phyloP scores from a whole-genome alignment of 2,888 invertebrate genomes.

The Asteroscopus sphinx region DNA sequence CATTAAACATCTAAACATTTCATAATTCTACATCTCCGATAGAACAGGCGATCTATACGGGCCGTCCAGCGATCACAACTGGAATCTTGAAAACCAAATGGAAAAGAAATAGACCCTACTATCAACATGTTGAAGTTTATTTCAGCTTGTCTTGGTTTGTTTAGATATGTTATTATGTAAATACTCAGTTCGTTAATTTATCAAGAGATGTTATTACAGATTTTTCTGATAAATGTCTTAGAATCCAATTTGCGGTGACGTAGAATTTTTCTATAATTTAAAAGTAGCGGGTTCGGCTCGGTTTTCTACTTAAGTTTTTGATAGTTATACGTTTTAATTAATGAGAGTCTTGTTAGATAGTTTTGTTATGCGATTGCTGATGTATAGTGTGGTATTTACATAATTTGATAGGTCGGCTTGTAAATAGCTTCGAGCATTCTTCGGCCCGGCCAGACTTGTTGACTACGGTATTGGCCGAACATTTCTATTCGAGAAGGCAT shows the following conservation, averaged over 20 bases:
- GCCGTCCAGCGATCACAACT: constrained; percentile 6
- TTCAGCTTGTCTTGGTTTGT: background rate
- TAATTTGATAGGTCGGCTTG: constrained; percentile 57
- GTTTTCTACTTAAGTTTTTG: constrained; percentile 56
- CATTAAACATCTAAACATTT: constrained; percentile 59
- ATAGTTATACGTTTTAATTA: constrained; percentile 52
- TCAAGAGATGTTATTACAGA: constrained; percentile 69
- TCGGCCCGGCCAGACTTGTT: constrained; percentile 48
- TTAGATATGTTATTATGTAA: constrained; percentile 23
- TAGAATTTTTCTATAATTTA: constrained; percentile 69
- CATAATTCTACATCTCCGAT: constrained; percentile 47
- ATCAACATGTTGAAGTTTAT: constrained; percentile 3
- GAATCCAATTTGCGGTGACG: constrained; percentile 73
- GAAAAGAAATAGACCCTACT: background rate
- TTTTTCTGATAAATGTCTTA: constrained; percentile 69
- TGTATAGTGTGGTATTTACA: constrained; percentile 52
- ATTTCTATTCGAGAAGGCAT: constrained; percentile 45
- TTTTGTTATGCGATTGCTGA: constrained; percentile 56
- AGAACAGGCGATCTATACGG: constrained; percentile 30
- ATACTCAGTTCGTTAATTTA: constrained; percentile 59
- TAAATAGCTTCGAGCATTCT: constrained; percentile 52
- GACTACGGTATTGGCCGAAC: constrained; percentile 33
- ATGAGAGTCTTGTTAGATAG: constrained; percentile 38
- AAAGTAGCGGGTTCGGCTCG: constrained; percentile 55
- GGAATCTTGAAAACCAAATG: constrained; percentile 2